phyloP scores from a whole-genome alignment of 2,797 vertebrate genomes.

The Lepilemur ruficaudatus region DNA sequence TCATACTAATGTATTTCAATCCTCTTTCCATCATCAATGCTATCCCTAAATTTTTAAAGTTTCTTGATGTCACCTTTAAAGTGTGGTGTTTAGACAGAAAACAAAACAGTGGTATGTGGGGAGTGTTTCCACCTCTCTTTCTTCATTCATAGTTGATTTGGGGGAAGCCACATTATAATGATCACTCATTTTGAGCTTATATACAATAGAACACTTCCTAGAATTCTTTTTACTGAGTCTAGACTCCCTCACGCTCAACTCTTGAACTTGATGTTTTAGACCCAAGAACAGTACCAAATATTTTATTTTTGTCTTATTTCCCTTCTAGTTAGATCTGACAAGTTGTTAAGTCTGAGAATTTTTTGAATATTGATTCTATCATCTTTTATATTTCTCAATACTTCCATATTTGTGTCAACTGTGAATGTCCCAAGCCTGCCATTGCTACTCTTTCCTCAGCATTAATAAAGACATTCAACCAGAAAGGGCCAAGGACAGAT shows the following conservation, averaged over 20 bases:
- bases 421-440: not conserved
- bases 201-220: not conserved
- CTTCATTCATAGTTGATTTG: not conserved
- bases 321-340: not conserved
- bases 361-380: not conserved
- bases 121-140: not conserved
- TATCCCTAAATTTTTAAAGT: not conserved
- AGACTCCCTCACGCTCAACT: not conserved
- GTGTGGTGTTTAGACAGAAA: not conserved
- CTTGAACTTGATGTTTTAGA: not conserved
- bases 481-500: not conserved
- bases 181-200: not conserved
- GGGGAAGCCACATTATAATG: not conserved
- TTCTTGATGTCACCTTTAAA: not conserved
- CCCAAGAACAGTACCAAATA: not conserved
- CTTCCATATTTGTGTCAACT: not conserved
- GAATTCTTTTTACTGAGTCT: not conserved
- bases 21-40: not conserved
- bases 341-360: not conserved
- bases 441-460: not conserved
- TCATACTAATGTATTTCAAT: not conserved
- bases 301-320: not conserved
- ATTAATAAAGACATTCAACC: not conserved
- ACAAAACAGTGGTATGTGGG: rapidly evolving
- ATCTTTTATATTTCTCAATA: not conserved